Conservation (phyloP, 2,888 invertebrate species). For the Odontothrips loti region DNA sequence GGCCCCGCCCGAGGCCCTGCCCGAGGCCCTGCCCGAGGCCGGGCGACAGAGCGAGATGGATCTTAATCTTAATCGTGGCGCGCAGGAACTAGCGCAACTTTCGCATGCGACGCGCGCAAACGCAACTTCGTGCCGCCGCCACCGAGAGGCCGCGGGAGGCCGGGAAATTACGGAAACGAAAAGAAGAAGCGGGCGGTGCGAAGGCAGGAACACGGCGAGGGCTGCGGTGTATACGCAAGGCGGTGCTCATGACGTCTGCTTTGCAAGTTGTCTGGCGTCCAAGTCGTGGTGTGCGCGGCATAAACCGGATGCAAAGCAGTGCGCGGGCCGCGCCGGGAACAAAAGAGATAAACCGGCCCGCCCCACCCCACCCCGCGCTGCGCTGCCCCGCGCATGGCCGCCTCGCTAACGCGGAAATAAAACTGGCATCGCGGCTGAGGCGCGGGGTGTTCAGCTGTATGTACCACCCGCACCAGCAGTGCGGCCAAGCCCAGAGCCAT, state of each 20-base stretch:
- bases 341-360: neutral
- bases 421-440: neutral
- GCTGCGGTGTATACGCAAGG: too few relatives aligned
- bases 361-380: neutral
- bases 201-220: too few relatives aligned
- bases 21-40: too few relatives aligned
- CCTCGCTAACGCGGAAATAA: neutral
- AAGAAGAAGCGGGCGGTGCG: too few relatives aligned
- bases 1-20: too few relatives aligned
- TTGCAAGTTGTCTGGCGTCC: too few relatives aligned
- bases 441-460: neutral
- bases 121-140: too few relatives aligned
- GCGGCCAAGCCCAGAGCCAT: neutral
- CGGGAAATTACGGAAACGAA: neutral
- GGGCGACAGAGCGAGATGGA: neutral
- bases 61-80: neutral
- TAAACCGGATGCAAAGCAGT: neutral
- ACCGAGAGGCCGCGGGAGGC: too few relatives aligned
- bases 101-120: too few relatives aligned
- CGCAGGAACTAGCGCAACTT: too few relatives aligned
- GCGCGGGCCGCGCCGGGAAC: neutral
- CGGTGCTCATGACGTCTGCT: too few relatives aligned
- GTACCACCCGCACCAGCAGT: neutral
- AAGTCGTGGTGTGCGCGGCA: neutral
- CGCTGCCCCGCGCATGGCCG: neutral